A percentile compares a stretch with the other conserved stretches of the same genome.
Conservation (phyloP, 1,140 invertebrate genomes). For the Bicyclus anynana region DNA sequence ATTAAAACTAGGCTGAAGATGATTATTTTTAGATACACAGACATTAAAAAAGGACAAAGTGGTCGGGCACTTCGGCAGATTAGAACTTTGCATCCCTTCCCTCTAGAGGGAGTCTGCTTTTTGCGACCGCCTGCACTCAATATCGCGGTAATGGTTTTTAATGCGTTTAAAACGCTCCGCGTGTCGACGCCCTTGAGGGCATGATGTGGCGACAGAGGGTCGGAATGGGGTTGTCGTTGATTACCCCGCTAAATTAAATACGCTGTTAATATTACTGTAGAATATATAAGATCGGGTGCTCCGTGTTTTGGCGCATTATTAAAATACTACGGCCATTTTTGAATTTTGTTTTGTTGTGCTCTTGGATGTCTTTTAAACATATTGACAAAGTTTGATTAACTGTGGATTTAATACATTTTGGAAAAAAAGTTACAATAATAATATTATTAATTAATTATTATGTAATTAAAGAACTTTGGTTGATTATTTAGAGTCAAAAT, state of each 20-base stretch:
- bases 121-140: neutral
- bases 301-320: neutral
- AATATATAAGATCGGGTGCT: conserved; percentile 2
- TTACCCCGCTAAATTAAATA: conserved; percentile 22
- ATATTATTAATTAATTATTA: too few relatives aligned
- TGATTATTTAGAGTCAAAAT: too few relatives aligned
- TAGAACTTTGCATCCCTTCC: neutral
- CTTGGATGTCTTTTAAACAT: neutral
- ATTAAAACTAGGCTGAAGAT: too few relatives aligned
- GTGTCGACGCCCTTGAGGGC: conserved; percentile 13
- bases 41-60: too few relatives aligned
- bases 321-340: neutral
- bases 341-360: neutral
- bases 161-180: conserved; percentile 15
- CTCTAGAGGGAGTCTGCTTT: neutral
- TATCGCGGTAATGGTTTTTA: conserved; percentile 6
- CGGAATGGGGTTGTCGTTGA: conserved; percentile 16
- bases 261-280: conserved; percentile 6
- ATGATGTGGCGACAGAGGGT: conserved; percentile 12
- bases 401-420: too few relatives aligned
- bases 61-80: neutral
- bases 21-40: too few relatives aligned
- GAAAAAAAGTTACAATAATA: too few relatives aligned
- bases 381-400: neutral
- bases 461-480: too few relatives aligned